Conservation (phyloP, 2,113 vertebrate genomes). For the Emydocephalus ijimae region DNA sequence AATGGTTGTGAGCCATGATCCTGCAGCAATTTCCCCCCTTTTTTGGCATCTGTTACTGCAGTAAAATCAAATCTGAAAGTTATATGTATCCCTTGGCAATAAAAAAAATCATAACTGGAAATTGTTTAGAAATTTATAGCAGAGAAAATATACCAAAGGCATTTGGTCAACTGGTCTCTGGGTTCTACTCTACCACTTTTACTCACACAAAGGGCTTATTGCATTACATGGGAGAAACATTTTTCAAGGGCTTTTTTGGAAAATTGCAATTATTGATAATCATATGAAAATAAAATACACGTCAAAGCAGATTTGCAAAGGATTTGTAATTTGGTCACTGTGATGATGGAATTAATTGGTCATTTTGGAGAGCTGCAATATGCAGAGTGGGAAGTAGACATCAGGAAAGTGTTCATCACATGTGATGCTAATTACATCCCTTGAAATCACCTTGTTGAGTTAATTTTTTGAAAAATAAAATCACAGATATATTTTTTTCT, state of each 20-base stretch:
- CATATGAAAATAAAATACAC: neutral
- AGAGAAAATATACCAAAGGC: neutral
- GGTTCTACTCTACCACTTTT: neutral
- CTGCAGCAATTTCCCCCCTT: neutral
- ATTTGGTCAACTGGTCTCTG: neutral
- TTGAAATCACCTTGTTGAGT: neutral
- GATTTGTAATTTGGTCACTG: neutral
- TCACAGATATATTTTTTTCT: neutral
- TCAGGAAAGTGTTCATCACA: neutral
- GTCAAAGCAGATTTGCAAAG: neutral
- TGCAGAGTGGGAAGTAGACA: neutral
- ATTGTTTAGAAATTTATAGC: neutral
- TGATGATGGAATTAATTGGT: neutral
- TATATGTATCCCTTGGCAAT: slow-evolving; percentile 6
- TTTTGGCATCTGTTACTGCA: neutral
- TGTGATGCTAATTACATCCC: neutral
- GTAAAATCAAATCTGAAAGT: neutral
- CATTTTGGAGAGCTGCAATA: neutral
- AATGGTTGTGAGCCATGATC: neutral
- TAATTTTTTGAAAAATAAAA: neutral
- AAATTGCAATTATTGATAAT: slow-evolving; percentile 1
- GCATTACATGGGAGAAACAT: neutral
- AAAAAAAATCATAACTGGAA: slow-evolving; percentile 22
- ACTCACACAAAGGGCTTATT: neutral
- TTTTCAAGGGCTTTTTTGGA: neutral